Evolutionary conservation across 2,797 vertebrate species (phyloP).

Genomic region (Silurus aristotelis): DNA sequence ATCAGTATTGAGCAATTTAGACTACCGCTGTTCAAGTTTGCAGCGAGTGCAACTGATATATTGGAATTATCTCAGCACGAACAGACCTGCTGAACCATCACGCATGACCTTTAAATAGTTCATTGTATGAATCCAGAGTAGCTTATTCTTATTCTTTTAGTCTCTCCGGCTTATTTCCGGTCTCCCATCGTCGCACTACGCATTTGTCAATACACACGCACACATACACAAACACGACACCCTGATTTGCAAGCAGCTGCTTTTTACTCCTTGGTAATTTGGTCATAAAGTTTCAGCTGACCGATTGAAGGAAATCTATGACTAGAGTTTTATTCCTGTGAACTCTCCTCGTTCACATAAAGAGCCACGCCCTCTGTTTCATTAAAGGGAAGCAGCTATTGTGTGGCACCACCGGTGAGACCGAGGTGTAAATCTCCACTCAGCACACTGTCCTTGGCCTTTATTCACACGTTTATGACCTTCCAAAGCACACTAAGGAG

Average conservation of each 20-base stretch:
- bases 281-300: neutral
- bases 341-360: neutral
- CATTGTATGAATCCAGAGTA: neutral
- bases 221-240: neutral
- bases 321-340: neutral
- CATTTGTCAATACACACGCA: neutral
- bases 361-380: neutral
- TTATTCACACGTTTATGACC: neutral
- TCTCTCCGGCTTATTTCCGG: no score
- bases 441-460: neutral
- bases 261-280: neutral
- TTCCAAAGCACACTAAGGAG: neutral
- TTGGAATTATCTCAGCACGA: neutral
- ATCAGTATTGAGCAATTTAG: neutral
- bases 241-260: neutral
- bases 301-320: neutral
- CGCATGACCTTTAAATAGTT: neutral
- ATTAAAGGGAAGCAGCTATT: neutral
- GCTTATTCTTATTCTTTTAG: no score
- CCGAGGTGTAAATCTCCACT: neutral
- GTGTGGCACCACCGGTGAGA: neutral
- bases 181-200: no score
- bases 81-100: neutral
- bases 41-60: neutral
- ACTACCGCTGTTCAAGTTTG: no score